Conservation (phyloP, 2,888 invertebrate species). For the Eupithecia inturbata region DNA sequence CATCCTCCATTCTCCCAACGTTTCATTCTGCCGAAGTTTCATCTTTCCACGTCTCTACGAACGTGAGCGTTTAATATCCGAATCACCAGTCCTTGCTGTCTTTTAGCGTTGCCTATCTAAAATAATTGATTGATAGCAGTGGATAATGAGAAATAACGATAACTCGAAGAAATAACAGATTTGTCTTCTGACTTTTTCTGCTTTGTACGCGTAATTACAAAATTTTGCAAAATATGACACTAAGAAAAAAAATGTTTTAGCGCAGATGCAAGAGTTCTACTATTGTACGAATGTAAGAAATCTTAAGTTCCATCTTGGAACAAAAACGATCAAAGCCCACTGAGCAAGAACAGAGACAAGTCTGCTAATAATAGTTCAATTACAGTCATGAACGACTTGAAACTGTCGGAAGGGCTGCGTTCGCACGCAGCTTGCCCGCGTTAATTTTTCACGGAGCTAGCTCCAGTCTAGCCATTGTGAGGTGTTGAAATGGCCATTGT, state of each 20-base stretch:
- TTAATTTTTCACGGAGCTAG: slow-evolving; percentile 72
- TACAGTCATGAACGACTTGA: slow-evolving; percentile 36
- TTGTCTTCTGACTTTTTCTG: background rate
- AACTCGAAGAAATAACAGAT: background rate
- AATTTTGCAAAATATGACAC: background rate
- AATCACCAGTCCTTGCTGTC: slow-evolving; percentile 69
- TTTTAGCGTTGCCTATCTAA: slow-evolving; percentile 71
- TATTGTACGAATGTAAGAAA: background rate
- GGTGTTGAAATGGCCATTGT: slow-evolving; percentile 71
- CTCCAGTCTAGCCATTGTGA: slow-evolving; percentile 66
- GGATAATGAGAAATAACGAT: background rate
- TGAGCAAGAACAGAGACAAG: slow-evolving; percentile 24
- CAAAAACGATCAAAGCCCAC: slow-evolving; percentile 17
- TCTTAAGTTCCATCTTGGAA: background rate
- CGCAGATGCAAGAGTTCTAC: background rate
- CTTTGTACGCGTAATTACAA: background rate
- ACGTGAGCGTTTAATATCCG: slow-evolving; percentile 75
- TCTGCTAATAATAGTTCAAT: slow-evolving; percentile 40
- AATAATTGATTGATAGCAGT: slow-evolving; percentile 78
- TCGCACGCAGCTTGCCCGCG: slow-evolving; percentile 60
- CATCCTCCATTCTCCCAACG: slow-evolving; percentile 7
- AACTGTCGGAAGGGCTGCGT: slow-evolving; percentile 45
- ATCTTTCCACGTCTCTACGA: slow-evolving; percentile 60
- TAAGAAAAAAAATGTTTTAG: background rate
- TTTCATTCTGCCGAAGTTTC: slow-evolving; percentile 30